phyloP scores from a whole-genome alignment of 2,888 invertebrate species.

The Euzophera pinguis region DNA sequence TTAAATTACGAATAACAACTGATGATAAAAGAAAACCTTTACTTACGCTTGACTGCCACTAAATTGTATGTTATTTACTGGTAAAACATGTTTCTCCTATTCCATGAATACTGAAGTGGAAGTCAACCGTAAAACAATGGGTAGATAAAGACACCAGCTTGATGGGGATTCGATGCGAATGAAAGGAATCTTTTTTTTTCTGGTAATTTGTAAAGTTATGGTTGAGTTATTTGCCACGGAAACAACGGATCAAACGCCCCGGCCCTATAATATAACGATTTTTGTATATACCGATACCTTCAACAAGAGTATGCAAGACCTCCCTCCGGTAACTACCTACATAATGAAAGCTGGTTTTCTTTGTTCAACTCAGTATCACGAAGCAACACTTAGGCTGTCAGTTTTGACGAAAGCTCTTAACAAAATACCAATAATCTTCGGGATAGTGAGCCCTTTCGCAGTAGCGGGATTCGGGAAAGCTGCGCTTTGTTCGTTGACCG shows the following conservation, averaged over 20 bases:
- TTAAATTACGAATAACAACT: too few species aligned
- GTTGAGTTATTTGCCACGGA: neutral
- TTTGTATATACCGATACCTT: neutral
- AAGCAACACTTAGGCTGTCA: slow-evolving; percentile 24
- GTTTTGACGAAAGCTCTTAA: slow-evolving; percentile 20
- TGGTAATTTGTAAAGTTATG: neutral
- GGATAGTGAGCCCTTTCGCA: slow-evolving; percentile 6
- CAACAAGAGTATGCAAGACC: neutral
- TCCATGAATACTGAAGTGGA: slow-evolving; percentile 6
- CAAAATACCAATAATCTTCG: slow-evolving; percentile 18
- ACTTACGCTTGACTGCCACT: neutral
- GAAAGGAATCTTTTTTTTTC: neutral
- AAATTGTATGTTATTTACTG: neutral
- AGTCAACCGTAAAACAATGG: slow-evolving; percentile 9
- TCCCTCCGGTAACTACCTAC: slow-evolving; percentile 7
- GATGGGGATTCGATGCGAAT: neutral
- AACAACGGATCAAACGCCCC: neutral
- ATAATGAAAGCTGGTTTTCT: slow-evolving; percentile 19
- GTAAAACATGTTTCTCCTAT: slow-evolving; percentile 2
- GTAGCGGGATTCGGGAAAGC: neutral
- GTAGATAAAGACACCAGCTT: slow-evolving; percentile 1
- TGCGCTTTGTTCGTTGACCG: neutral
- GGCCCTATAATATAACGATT: neutral
- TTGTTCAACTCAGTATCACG: slow-evolving; percentile 21
- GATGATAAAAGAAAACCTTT: neutral